Conservation (phyloP, 2,113 vertebrate genomes). For the Helogale parvula region DNA sequence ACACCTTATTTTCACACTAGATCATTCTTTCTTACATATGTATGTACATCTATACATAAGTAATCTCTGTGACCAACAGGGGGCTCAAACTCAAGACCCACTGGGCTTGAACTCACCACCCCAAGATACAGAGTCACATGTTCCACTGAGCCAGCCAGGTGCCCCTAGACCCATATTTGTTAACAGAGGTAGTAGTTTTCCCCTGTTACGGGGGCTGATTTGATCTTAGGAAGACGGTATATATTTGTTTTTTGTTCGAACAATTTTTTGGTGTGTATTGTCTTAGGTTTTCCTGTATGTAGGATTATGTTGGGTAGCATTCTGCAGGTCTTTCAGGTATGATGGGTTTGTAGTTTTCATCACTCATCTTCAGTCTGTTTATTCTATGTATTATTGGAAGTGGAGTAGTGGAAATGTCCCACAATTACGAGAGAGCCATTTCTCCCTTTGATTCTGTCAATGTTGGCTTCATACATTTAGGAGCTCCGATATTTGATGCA, state of each 20-base stretch:
- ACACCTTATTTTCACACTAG: background rate
- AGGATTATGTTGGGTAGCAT: background rate
- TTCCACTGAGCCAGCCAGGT: background rate
- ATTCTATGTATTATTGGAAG: background rate
- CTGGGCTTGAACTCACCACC: background rate
- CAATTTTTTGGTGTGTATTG: background rate
- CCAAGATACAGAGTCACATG: background rate
- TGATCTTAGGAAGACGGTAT: background rate
- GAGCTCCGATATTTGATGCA: background rate
- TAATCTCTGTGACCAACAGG: background rate
- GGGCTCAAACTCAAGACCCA: background rate
- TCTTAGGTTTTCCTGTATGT: background rate
- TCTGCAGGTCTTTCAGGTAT: background rate
- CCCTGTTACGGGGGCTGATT: background rate
- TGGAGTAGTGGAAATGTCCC: background rate
- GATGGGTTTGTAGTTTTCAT: background rate
- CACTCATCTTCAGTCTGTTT: background rate
- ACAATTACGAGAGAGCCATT: background rate
- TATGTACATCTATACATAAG: background rate
- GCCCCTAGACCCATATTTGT: background rate
- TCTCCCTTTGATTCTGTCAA: background rate
- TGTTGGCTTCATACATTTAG: background rate
- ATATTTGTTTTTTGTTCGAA: background rate
- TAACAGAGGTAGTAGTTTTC: too few species aligned
- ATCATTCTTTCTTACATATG: background rate